A percentile compares a stretch with the other conserved stretches of the same genome.
These are phyloP conservation scores for Lasioglossum vierecki DNA, from an alignment of 2,888 invertebrate species.

Conservation along the genomic window DNA sequence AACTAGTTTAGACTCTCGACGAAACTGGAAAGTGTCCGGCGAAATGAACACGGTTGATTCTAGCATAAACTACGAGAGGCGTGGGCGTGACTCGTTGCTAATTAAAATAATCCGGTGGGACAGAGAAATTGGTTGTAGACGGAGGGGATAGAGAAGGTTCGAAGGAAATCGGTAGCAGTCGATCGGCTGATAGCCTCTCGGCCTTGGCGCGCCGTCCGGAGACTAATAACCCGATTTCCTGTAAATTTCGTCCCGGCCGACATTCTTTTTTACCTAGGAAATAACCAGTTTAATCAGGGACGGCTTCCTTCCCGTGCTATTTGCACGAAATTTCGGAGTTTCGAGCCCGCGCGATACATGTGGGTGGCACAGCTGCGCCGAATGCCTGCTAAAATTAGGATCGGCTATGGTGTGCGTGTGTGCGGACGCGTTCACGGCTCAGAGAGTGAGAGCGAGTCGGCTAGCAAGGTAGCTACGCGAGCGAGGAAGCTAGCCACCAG, in stretches of 20 bases:
- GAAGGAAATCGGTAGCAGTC: conserved; percentile 22
- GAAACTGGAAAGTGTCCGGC: background rate
- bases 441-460: background rate
- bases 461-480: background rate
- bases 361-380: conserved; percentile 78
- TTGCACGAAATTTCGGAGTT: conserved; percentile 76
- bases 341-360: conserved; percentile 72
- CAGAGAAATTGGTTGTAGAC: background rate
- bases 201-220: conserved; percentile 45
- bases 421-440: conserved; percentile 37
- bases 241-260: conserved; percentile 63
- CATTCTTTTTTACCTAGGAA: conserved; percentile 70
- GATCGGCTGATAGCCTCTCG: conserved; percentile 34
- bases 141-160: background rate
- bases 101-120: conserved; percentile 10
- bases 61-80: background rate
- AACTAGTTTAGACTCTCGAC: background rate
- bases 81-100: background rate
- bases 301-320: conserved; percentile 74
- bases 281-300: conserved; percentile 74
- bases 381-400: conserved; percentile 80
- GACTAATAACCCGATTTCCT: conserved; percentile 74
- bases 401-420: conserved; percentile 65
- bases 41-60: conserved; percentile 1
- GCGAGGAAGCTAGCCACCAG: background rate